phyloP scores from a whole-genome alignment of 92 coral and sea anemone genomes.

The Epizoanthus fatuus region DNA sequence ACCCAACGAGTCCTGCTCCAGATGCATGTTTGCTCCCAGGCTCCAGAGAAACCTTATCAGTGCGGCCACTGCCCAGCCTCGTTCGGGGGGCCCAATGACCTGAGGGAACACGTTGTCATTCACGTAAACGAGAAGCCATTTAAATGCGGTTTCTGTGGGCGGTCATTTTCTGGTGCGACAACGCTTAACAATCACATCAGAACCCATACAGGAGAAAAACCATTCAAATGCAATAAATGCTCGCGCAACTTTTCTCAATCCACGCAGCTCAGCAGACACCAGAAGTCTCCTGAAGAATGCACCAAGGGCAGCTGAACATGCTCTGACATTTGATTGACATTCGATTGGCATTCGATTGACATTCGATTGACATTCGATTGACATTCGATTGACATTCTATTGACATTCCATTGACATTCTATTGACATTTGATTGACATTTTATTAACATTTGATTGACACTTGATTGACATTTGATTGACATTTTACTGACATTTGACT shows the following conservation, averaged over 20 bases:
- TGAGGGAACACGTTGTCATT: conserved; percentile 95
- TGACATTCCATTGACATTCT: too few relatives aligned
- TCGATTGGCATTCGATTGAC: background rate
- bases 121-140: conserved; percentile 99
- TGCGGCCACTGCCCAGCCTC: conserved; percentile 99
- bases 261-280: conserved; percentile 97
- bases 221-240: conserved; percentile 94
- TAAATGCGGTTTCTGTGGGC: conserved; percentile 98
- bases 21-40: conserved; percentile 95
- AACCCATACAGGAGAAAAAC: conserved; percentile 99
- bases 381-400: too few relatives aligned
- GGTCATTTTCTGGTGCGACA: conserved; percentile 99
- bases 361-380: too few relatives aligned
- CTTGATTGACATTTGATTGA: too few relatives aligned
- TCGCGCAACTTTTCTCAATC: conserved; percentile 90
- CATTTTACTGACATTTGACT: too few relatives aligned
- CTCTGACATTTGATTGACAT: background rate
- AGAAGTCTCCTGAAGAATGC: conserved; percentile 92
- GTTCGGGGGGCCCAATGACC: conserved; percentile 89
- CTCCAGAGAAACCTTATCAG: conserved; percentile 95
- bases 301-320: conserved; percentile 1
- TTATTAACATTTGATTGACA: too few relatives aligned
- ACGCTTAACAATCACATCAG: conserved; percentile 97
- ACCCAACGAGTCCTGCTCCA: conserved; percentile 95
- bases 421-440: too few relatives aligned